Percentiles rank a stretch among this genome's conserved stretches.
phyloP scores from a whole-genome alignment of 2,113 vertebrate genomes.

The Chauna torquata region DNA sequence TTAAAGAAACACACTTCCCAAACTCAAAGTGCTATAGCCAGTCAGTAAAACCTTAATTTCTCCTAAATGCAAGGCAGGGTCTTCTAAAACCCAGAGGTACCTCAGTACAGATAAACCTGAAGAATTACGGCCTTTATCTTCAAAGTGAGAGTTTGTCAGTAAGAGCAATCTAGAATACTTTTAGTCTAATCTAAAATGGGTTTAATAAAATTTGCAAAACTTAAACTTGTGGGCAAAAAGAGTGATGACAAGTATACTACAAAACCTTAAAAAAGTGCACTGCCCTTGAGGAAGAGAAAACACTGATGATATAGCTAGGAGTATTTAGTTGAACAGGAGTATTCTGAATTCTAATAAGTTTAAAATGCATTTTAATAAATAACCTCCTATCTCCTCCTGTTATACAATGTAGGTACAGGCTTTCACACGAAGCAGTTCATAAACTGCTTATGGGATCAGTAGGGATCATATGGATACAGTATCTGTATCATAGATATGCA shows the following conservation, averaged over 20 bases:
- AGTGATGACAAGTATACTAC: neutral
- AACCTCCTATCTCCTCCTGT: neutral
- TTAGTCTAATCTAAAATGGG: neutral
- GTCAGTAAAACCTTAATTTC: neutral
- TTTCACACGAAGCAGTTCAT: neutral
- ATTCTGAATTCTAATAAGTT: neutral
- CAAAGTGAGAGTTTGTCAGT: neutral
- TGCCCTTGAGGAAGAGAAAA: neutral
- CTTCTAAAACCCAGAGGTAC: neutral
- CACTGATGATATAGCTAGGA: neutral
- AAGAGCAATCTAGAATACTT: neutral
- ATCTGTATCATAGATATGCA: neutral
- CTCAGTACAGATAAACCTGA: neutral
- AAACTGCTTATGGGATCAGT: neutral
- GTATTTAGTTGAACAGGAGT: neutral
- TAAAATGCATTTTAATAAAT: neutral
- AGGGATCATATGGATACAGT: neutral
- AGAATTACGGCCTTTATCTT: neutral
- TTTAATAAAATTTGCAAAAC: neutral
- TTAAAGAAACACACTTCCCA: neutral
- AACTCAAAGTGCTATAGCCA: neutral
- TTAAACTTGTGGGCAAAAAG: neutral
- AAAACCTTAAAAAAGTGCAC: neutral
- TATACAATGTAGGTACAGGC: neutral
- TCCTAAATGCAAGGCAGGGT: neutral